phyloP scores from a whole-genome alignment of 2,888 invertebrate genomes.

The Parnassius mnemosyne region DNA sequence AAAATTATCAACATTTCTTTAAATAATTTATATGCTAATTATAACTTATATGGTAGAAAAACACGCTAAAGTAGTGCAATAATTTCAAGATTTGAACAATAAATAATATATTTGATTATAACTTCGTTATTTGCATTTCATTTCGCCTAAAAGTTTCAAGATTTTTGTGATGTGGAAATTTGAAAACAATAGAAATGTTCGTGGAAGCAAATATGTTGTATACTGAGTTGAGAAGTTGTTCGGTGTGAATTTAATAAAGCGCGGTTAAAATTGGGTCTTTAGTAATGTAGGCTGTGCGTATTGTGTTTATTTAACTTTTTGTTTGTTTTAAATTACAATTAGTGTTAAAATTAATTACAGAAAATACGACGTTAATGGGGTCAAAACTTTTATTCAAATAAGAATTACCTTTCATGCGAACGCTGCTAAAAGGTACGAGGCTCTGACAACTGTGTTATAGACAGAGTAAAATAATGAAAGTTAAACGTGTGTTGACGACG shows the following conservation, averaged over 20 bases:
- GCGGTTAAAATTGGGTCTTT: constrained; percentile 4
- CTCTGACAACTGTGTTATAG: no score
- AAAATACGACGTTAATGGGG: no score
- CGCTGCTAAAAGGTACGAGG: no score
- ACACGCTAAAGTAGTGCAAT: no score
- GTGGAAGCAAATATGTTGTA: constrained; percentile 5
- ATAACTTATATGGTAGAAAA: no score
- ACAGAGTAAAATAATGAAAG: no score
- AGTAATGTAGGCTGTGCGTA: not conserved
- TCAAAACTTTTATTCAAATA: no score
- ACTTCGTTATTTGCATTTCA: constrained; percentile 3
- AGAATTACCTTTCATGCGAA: no score
- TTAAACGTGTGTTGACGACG: no score
- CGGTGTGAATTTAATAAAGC: constrained; percentile 11
- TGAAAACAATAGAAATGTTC: constrained; percentile 19
- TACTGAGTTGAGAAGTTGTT: constrained; percentile 12
- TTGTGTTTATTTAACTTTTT: constrained; percentile 2
- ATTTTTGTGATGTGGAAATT: constrained; percentile 17
- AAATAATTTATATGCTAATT: no score
- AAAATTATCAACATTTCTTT: no score
- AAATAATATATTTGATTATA: not conserved
- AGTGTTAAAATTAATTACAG: no score
- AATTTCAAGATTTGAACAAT: not conserved
- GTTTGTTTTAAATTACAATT: not conserved
- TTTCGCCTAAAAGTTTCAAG: constrained; percentile 8